Conservation (phyloP, 2,113 vertebrate genomes). For the Grallaria varia region DNA sequence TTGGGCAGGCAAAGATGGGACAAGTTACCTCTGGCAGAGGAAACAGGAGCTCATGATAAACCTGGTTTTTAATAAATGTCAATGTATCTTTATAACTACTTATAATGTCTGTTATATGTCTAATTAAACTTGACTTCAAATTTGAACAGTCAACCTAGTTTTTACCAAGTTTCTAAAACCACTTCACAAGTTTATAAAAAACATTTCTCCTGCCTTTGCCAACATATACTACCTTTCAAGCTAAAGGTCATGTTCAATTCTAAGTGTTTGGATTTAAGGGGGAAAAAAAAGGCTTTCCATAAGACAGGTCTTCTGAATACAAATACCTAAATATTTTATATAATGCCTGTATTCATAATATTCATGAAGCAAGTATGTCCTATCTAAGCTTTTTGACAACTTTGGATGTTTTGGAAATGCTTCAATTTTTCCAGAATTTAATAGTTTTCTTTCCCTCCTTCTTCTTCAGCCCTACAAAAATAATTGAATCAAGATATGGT, state of each 20-base stretch:
- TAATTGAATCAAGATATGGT: fast-evolving
- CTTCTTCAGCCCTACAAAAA: background rate
- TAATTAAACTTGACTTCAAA: background rate
- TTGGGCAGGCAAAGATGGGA: background rate
- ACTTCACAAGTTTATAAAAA: background rate
- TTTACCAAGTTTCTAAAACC: background rate
- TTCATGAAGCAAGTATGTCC: background rate
- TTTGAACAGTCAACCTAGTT: background rate
- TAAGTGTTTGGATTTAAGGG: background rate
- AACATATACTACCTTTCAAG: background rate
- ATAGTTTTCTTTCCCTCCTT: background rate
- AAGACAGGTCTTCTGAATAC: background rate
- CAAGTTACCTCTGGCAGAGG: background rate
- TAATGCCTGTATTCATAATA: background rate
- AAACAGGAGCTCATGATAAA: background rate
- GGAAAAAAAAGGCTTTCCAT: background rate
- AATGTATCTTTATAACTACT: background rate
- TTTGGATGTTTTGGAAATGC: background rate
- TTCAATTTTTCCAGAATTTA: background rate
- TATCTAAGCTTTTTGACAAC: background rate
- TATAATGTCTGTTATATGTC: background rate
- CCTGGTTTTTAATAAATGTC: background rate
- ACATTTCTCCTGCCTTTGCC: background rate
- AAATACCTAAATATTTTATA: background rate
- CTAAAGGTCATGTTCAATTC: background rate